Evolutionary conservation across 2,888 invertebrate species (phyloP).

Genomic region (Amaurobius ferox): DNA sequence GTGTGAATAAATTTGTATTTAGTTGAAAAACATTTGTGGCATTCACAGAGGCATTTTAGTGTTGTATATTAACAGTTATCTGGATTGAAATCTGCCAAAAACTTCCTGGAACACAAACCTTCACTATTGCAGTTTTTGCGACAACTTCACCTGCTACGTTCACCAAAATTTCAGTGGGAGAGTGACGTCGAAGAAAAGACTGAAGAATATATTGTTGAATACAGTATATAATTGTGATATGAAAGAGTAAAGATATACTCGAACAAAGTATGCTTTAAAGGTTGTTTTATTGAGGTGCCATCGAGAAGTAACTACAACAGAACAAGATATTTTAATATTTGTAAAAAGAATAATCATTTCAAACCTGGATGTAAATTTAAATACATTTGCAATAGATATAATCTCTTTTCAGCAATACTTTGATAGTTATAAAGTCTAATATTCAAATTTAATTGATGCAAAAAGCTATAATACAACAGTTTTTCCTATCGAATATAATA

Average conservation of each 20-base stretch:
- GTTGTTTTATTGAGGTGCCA: not conserved
- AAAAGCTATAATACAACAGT: too few relatives aligned
- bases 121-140: not conserved
- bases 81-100: not conserved
- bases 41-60: not conserved
- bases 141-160: not conserved
- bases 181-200: not conserved
- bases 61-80: not conserved
- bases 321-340: not conserved
- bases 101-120: not conserved
- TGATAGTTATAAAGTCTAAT: too few relatives aligned
- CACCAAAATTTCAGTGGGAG: too few relatives aligned
- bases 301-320: not conserved
- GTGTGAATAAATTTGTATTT: too few relatives aligned
- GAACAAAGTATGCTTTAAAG: not conserved
- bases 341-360: too few relatives aligned
- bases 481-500: too few relatives aligned
- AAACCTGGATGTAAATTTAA: too few relatives aligned
- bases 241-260: not conserved
- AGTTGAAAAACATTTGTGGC: too few relatives aligned
- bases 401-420: too few relatives aligned
- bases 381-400: too few relatives aligned
- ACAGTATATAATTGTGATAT: not conserved
- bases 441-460: too few relatives aligned
- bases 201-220: not conserved